Evolutionary conservation across 1,140 invertebrate genomes (phyloP).

Genomic region (Hyles euphorbiae): DNA sequence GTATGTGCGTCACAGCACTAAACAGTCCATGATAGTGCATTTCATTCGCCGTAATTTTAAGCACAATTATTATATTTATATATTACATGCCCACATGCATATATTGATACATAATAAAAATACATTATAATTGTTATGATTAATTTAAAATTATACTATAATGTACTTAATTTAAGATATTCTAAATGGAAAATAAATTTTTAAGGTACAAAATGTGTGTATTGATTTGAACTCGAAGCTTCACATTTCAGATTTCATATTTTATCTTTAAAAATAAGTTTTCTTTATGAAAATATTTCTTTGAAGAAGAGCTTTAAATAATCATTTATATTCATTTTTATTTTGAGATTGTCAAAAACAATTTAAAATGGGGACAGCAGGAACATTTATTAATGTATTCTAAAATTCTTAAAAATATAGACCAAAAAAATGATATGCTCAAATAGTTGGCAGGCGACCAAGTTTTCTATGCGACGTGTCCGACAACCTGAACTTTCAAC

Average conservation of each 20-base stretch:
- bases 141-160: slow-evolving; percentile 66
- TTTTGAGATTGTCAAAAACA: too few species aligned
- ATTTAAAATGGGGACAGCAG: too few species aligned
- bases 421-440: slow-evolving; percentile 12
- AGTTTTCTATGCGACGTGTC: slow-evolving; percentile 4
- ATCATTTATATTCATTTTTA: too few species aligned
- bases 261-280: too few species aligned
- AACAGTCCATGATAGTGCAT: slow-evolving; percentile 68
- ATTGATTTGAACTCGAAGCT: slow-evolving; percentile 16
- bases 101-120: slow-evolving; percentile 65
- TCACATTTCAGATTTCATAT: too few species aligned
- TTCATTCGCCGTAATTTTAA: slow-evolving; percentile 69
- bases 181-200: slow-evolving; percentile 69
- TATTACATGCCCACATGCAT: slow-evolving; percentile 47
- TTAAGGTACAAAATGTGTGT: slow-evolving; percentile 51
- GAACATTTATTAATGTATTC: too few species aligned
- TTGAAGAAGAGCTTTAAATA: too few species aligned
- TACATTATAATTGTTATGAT: slow-evolving; percentile 67
- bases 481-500: too few species aligned
- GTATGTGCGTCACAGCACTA: slow-evolving; percentile 19
- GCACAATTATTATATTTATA: slow-evolving; percentile 51
- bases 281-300: too few species aligned
- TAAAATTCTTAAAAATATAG: too few species aligned
- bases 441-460: slow-evolving; percentile 33
- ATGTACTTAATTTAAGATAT: slow-evolving; percentile 69